phyloP scores from a whole-genome alignment of 2,113 vertebrate genomes.

The Dipodomys stephensi region DNA sequence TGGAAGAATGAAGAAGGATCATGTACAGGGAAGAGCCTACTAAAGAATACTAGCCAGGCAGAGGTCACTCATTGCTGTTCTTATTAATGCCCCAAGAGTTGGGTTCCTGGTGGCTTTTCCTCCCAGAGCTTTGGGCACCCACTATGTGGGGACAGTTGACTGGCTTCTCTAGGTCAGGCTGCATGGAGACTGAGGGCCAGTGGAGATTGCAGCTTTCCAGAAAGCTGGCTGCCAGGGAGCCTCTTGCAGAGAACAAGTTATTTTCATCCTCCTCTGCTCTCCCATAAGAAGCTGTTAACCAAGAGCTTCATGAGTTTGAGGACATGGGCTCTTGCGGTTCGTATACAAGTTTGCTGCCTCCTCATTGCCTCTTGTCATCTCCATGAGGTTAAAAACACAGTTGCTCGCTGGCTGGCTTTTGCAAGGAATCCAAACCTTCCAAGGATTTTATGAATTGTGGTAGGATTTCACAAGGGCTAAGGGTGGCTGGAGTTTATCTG shows the following conservation, averaged over 20 bases:
- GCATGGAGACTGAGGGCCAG: background rate
- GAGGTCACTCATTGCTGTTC: too few species aligned
- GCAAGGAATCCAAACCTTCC: background rate
- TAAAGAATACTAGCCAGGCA: too few species aligned
- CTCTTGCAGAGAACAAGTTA: background rate
- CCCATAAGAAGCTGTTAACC: background rate
- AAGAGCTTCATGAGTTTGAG: background rate
- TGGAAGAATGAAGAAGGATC: too few species aligned
- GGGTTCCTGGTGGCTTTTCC: background rate
- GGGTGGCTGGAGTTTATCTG: background rate
- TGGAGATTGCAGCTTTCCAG: background rate
- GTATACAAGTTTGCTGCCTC: background rate
- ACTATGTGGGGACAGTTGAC: background rate
- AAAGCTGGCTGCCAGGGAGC: background rate
- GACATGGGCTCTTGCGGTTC: background rate
- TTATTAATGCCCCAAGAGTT: background rate
- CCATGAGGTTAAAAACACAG: background rate
- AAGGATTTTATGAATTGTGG: background rate
- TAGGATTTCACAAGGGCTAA: background rate
- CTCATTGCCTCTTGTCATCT: background rate
- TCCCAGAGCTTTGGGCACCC: background rate
- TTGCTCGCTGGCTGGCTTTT: background rate
- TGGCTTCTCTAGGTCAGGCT: background rate
- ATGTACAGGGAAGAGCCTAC: too few species aligned
- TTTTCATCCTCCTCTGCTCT: rapidly evolving